phyloP scores from a whole-genome alignment of 1,140 invertebrate genomes.

The Macrostomum lignano region DNA sequence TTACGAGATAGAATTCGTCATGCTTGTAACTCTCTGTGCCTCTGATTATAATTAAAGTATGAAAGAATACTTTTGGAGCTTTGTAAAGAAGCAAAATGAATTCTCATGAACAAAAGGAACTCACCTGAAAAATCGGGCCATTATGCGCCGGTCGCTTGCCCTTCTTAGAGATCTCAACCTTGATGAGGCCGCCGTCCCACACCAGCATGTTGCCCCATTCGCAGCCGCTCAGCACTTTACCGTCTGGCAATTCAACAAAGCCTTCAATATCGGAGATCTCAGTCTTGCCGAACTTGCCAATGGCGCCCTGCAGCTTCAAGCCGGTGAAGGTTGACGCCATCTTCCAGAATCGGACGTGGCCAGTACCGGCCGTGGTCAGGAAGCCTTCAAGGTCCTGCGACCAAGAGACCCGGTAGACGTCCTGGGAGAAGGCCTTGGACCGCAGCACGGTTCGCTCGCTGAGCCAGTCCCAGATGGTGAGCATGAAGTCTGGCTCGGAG shows the following conservation, averaged over 20 bases:
- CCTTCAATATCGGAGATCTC: slow-evolving; percentile 59
- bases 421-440: slow-evolving; percentile 45
- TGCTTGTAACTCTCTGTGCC: too few species aligned
- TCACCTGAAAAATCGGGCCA: slow-evolving; percentile 41
- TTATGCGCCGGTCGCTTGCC: slow-evolving; percentile 38
- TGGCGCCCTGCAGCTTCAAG: slow-evolving; percentile 49
- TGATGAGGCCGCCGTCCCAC: slow-evolving; percentile 57
- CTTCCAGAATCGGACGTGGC: slow-evolving; percentile 62
- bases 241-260: slow-evolving; percentile 50
- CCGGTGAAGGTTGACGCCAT: slow-evolving; percentile 62
- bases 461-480: slow-evolving; percentile 62
- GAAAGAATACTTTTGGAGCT: too few species aligned
- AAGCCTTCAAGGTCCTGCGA: slow-evolving; percentile 44
- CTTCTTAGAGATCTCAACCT: slow-evolving; percentile 29
- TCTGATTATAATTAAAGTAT: too few species aligned
- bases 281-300: slow-evolving; percentile 59
- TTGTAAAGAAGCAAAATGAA: too few species aligned
- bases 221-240: slow-evolving; percentile 52
- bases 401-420: slow-evolving; percentile 44
- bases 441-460: slow-evolving; percentile 40
- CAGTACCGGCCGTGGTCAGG: slow-evolving; percentile 42
- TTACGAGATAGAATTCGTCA: too few species aligned
- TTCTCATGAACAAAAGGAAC: too few species aligned
- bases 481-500: slow-evolving; percentile 48
- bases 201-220: slow-evolving; percentile 61